Evolutionary conservation across 2,888 invertebrate species (phyloP), one percentile per base, ranked within the genome.

Genomic region (Gerris lacustris): DNA sequence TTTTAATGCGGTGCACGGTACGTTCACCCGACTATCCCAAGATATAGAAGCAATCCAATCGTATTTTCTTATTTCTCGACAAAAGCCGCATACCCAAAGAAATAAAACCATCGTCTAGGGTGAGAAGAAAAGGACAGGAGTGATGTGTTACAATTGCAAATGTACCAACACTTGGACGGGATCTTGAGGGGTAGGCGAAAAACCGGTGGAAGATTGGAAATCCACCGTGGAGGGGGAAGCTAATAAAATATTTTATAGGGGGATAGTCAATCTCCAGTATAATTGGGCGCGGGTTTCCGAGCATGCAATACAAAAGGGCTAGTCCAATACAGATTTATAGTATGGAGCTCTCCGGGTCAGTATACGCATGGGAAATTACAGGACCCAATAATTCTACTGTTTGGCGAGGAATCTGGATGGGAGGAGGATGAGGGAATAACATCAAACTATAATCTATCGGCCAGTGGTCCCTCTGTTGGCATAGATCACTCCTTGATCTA

Each of bases 211-310:
- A 9, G 15, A 55, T 55, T 11, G 11, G 55, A 55, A 15, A 15
- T 15, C 55, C 55, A 11, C 15, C 55, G 11, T 9, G 15, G 55
- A 55, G 55, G 55, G 15, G 15, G 15, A 11, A 55, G 55, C 55
- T 55, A 55, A 55, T 55, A 55, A 55, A 55, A 55, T 55, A 55
- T 55, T 55, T 55, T 55, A 55, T 55, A 55, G 55, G 55, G 55
- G 55, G 5, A 55, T 55, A 55, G 55, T 55, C 55, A 55, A 55
- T 55, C 55, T 55, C 15, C 11, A 55, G 55, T 55, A 55, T 55
- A 55, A 55, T 55, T 55, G 55, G 55, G 55, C 55, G 55, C 55
- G 55, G 55, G 55, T 55, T 55, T 55, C 2, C 2, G 9, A 55
- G 55, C 15, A 15, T 55, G 9, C 9, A 11, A 55, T 15, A 55